These are phyloP conservation scores for Drosophila gunungcola DNA, from an alignment of 1,140 invertebrate genomes.

Conservation along the genomic window DNA sequence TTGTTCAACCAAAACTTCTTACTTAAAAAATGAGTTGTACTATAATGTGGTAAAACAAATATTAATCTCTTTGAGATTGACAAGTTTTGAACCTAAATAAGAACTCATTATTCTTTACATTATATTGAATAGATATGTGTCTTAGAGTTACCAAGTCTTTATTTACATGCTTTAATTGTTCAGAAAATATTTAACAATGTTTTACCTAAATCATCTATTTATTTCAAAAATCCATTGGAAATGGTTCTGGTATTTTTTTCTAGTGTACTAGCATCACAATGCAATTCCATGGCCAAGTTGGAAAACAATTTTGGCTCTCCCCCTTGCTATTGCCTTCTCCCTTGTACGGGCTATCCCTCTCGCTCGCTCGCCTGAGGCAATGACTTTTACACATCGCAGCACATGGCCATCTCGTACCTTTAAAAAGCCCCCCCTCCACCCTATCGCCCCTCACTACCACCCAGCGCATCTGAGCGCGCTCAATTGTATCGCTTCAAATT, in stretches of 20 bases:
- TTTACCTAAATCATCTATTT: neutral
- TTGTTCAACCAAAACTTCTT: too few relatives aligned
- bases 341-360: conserved; percentile 9
- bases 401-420: conserved; percentile 64
- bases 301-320: conserved; percentile 54
- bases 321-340: conserved; percentile 10
- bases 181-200: too few relatives aligned
- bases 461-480: conserved; percentile 58
- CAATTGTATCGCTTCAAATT: conserved; percentile 49
- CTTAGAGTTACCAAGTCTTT: neutral
- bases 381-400: conserved; percentile 81
- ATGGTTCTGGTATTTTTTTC: neutral
- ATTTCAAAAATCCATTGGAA: too few relatives aligned
- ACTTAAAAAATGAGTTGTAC: too few relatives aligned
- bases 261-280: conserved; percentile 33
- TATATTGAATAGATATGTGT: too few relatives aligned
- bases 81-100: too few relatives aligned
- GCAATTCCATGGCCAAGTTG: conserved; percentile 62
- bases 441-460: neutral
- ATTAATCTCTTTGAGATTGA: too few relatives aligned
- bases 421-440: conserved; percentile 5
- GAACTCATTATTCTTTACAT: too few relatives aligned
- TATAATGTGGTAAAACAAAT: too few relatives aligned
- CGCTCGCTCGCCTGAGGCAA: conserved; percentile 46
- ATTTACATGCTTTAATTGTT: neutral